A percentile compares a stretch with the other conserved stretches of the same genome.
Conservation (phyloP, 92 coral and sea anemone genomes). For the Micromussa lordhowensis region DNA sequence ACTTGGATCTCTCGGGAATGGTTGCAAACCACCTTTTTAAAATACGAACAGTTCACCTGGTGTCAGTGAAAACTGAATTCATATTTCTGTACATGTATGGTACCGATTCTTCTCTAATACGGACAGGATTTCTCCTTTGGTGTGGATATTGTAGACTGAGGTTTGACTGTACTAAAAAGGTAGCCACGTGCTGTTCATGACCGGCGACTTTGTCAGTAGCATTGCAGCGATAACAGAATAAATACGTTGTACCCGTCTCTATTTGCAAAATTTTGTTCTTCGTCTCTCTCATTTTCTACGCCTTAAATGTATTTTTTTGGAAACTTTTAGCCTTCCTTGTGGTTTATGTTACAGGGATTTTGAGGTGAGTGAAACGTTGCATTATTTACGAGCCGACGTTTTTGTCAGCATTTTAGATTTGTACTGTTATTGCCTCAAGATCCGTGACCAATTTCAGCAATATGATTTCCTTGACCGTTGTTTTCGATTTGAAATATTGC, state of each 20-base stretch:
- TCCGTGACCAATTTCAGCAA: not conserved
- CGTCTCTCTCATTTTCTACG: not conserved
- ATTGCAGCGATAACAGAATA: too few relatives aligned
- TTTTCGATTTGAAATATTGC: not conserved
- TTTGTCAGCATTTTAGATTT: not conserved
- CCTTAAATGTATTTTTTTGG: not conserved
- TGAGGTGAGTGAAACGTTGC: not conserved
- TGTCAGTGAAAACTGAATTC: too few relatives aligned
- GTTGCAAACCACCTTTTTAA: too few relatives aligned
- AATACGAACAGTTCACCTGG: too few relatives aligned
- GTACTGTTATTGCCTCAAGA: not conserved
- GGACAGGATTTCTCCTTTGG: too few relatives aligned
- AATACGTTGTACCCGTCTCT: not conserved
- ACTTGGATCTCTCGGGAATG: too few relatives aligned
- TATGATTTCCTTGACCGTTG: not conserved
- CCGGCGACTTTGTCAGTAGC: too few relatives aligned
- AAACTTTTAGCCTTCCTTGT: not conserved
- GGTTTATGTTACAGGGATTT: not conserved
- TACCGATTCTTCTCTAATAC: too few relatives aligned
- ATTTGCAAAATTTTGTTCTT: not conserved
- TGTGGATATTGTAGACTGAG: too few relatives aligned
- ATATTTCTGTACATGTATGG: too few relatives aligned
- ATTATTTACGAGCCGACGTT: conserved; percentile 2
- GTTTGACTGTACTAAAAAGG: too few relatives aligned
- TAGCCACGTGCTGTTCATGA: too few relatives aligned